Conservation (phyloP, 2,113 vertebrate genomes). For the Gallinago undulata region DNA sequence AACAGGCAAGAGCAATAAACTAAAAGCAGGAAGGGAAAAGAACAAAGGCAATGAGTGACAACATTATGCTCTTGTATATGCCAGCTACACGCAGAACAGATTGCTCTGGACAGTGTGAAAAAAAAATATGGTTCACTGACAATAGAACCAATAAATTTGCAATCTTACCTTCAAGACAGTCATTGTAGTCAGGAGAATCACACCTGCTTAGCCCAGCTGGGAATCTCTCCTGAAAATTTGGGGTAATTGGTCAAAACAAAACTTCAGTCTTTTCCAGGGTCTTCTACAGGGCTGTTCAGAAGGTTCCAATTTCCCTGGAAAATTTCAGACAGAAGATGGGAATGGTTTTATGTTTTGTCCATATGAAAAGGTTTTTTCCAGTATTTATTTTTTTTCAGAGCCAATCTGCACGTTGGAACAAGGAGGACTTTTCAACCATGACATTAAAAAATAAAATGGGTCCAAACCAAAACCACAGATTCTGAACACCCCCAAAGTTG, state of each 20-base stretch:
- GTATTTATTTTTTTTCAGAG: neutral
- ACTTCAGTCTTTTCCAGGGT: neutral
- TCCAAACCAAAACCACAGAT: slow-evolving; percentile 4
- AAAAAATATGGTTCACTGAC: neutral
- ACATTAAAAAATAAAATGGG: neutral
- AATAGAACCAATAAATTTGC: neutral
- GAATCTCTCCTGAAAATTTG: neutral
- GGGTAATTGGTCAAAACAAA: neutral
- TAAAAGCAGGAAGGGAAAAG: neutral
- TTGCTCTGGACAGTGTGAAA: neutral
- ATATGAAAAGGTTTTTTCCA: neutral
- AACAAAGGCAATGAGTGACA: neutral
- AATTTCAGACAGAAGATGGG: neutral
- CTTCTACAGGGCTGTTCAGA: neutral
- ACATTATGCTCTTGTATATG: neutral
- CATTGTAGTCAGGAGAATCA: neutral
- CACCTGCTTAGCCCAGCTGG: neutral
- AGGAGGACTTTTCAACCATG: neutral
- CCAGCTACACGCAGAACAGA: neutral
- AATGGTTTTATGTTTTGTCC: neutral
- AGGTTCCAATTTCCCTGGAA: neutral
- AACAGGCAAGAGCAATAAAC: neutral
- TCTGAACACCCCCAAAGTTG: neutral
- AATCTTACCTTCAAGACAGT: neutral
- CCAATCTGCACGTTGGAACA: neutral